Evolutionary conservation across 2,888 invertebrate genomes (phyloP).

Genomic region (Deroplatys truncata): DNA sequence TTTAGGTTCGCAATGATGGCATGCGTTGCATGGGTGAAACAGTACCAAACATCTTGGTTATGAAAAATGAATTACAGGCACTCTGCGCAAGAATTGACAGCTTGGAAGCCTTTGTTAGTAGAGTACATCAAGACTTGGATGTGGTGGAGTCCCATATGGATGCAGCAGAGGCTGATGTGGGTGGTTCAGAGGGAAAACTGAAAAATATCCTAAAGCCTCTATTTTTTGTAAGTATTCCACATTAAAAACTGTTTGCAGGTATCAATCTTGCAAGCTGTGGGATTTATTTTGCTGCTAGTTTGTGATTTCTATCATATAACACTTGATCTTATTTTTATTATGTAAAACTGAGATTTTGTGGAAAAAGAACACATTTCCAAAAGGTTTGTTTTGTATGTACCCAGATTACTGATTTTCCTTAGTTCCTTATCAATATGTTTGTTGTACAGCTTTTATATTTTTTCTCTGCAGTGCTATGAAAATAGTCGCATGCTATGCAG

Average conservation of each 20-base stretch:
- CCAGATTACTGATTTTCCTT: too few species aligned
- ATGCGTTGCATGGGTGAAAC: constrained; percentile 48
- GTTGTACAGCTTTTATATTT: too few species aligned
- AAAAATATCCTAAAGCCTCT: constrained; percentile 59
- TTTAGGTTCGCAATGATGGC: constrained; percentile 43
- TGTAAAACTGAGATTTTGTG: too few species aligned
- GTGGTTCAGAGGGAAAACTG: constrained; percentile 54
- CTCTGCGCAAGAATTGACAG: constrained; percentile 54
- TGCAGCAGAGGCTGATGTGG: constrained; percentile 57
- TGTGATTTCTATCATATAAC: too few species aligned
- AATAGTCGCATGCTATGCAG: too few species aligned
- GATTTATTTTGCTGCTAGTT: too few species aligned
- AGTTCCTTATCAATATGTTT: too few species aligned
- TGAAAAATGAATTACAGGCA: constrained; percentile 50
- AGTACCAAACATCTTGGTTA: constrained; percentile 51
- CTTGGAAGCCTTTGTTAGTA: constrained; percentile 51
- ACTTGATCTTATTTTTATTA: too few species aligned
- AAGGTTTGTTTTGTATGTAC: too few species aligned
- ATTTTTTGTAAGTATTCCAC: constrained; percentile 39
- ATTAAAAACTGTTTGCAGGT: neutral
- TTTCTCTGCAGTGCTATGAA: too few species aligned
- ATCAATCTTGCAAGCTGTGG: too few species aligned
- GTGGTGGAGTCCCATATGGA: constrained; percentile 55
- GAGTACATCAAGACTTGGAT: constrained; percentile 51
- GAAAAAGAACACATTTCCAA: too few species aligned